Evolutionary conservation across 2,113 vertebrate genomes (phyloP).

Genomic region (Nicator chloris): DNA sequence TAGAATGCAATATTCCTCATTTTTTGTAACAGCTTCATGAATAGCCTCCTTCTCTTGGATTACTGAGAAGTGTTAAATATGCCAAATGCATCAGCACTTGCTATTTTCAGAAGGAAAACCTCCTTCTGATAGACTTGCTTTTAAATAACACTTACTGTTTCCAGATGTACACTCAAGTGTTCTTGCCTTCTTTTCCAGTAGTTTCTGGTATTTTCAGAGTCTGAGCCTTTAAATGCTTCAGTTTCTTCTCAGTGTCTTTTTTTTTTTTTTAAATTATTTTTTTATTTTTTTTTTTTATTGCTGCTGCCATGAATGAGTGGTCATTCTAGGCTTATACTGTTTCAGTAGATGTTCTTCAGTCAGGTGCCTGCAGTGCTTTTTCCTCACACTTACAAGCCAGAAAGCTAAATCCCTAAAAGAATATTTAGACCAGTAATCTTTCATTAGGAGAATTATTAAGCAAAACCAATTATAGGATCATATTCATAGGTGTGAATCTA

Average conservation of each 20-base stretch:
- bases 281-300: neutral
- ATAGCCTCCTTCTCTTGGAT: neutral
- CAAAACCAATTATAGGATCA: neutral
- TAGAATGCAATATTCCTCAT: neutral
- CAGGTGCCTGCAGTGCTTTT: neutral
- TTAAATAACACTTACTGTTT: conserved; percentile 23
- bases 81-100: conserved; percentile 2
- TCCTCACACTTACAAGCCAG: neutral
- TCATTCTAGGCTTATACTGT: neutral
- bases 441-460: neutral
- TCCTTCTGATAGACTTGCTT: conserved; percentile 19
- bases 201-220: neutral
- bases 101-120: conserved; percentile 23
- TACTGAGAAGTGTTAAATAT: conserved; percentile 8
- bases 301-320: neutral
- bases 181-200: conserved; percentile 4
- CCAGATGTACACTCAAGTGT: neutral
- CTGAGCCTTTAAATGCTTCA: neutral
- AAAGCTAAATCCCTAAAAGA: neutral
- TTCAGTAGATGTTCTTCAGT: neutral
- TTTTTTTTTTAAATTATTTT: neutral
- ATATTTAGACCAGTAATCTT: neutral
- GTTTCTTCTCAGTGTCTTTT: neutral
- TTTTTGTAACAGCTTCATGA: neutral
- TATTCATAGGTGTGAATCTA: neutral